Evolutionary conservation across 30 jellyfish, hydroid and myxozoan genomes (phyloP).

Genomic region (Hydra vulgaris): DNA sequence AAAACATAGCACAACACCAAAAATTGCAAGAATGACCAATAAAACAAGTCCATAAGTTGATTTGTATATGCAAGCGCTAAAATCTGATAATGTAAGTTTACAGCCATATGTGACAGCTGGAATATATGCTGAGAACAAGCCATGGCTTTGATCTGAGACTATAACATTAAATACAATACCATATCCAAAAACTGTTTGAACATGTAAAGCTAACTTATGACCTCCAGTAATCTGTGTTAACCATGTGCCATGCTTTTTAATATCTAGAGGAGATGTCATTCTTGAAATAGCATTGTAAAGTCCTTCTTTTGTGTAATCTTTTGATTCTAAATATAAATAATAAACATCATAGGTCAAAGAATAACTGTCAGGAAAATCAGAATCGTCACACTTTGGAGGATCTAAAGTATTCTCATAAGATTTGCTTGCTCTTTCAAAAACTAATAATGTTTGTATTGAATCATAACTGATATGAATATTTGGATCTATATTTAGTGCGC

Average conservation of each 20-base stretch:
- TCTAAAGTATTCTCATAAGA: constrained; percentile 19
- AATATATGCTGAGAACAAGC: constrained; percentile 37
- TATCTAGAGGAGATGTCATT: constrained; percentile 39
- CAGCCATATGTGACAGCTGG: constrained; percentile 73
- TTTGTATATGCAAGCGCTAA: neutral
- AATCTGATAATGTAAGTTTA: constrained; percentile 23
- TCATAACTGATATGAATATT: constrained; percentile 26
- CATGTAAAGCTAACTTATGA: neutral
- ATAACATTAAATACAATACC: constrained; percentile 66
- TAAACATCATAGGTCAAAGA: constrained; percentile 45
- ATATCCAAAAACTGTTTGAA: constrained; percentile 31
- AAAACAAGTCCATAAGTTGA: constrained; percentile 1
- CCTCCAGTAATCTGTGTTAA: constrained; percentile 18
- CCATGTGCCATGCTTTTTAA: constrained; percentile 41
- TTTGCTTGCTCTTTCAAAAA: constrained; percentile 55
- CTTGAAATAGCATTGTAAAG: constrained; percentile 49
- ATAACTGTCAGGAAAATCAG: constrained; percentile 24
- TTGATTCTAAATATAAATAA: constrained; percentile 25
- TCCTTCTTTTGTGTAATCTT: constrained; percentile 28
- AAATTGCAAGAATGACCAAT: constrained; percentile 22
- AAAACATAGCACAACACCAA: constrained; percentile 53
- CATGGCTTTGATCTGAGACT: constrained; percentile 30
- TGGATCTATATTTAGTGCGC: constrained; percentile 59
- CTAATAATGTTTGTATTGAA: neutral
- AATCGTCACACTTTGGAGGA: constrained; percentile 49